Evolutionary conservation across 2,888 invertebrate species (phyloP).

Genomic region (Dryomyza anilis): DNA sequence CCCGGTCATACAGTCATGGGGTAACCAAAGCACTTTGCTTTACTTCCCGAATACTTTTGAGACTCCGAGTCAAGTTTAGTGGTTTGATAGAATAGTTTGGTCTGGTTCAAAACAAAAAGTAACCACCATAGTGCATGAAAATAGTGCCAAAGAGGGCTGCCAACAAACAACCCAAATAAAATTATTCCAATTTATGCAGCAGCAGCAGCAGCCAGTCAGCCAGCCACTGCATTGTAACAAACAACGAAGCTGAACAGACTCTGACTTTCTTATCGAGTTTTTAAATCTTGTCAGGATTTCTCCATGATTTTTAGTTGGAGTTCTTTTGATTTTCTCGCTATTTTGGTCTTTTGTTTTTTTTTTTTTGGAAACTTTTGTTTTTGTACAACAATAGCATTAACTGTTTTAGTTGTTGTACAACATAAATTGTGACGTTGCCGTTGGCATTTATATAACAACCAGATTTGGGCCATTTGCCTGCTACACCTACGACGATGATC

Average conservation of each 20-base stretch:
- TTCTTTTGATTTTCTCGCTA: background rate
- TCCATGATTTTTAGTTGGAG: constrained; percentile 33
- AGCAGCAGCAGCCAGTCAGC: background rate
- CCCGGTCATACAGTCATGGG: too few relatives aligned
- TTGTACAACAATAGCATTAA: constrained; percentile 7
- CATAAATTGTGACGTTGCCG: constrained; percentile 32
- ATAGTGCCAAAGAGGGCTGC: background rate
- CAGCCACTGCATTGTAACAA: constrained; percentile 2
- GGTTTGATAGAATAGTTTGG: too few relatives aligned
- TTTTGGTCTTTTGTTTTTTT: constrained; percentile 1
- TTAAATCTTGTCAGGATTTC: constrained; percentile 35
- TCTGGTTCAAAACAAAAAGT: background rate
- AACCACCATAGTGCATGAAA: background rate
- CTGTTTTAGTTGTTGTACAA: constrained; percentile 22
- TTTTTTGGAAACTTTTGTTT: background rate
- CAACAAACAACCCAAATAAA: constrained; percentile 24
- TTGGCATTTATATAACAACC: background rate
- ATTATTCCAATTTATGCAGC: constrained; percentile 44
- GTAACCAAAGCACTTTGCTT: too few relatives aligned
- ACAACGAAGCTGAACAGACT: background rate
- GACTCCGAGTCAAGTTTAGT: too few relatives aligned
- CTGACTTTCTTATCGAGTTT: constrained; percentile 23
- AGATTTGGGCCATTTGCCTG: constrained; percentile 16
- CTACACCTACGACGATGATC: background rate
- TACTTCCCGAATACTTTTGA: too few relatives aligned